A percentile compares a stretch with the other conserved stretches of the same genome.
Evolutionary conservation across 2,113 vertebrate genomes (phyloP).

Genomic region (Galbula dea): DNA sequence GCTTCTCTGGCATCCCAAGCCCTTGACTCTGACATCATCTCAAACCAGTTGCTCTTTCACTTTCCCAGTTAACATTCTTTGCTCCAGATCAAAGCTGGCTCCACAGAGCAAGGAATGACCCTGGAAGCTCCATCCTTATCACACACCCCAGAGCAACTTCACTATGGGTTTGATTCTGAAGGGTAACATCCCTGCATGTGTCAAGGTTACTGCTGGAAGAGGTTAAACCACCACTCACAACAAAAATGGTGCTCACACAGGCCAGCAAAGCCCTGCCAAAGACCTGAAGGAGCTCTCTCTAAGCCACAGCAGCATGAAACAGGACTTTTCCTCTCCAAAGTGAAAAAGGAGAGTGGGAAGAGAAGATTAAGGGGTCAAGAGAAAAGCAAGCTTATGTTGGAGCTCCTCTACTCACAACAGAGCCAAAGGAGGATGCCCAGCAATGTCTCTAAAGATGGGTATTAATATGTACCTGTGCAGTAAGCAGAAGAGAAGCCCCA

Average conservation of each 20-base stretch:
- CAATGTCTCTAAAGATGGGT: too few relatives aligned
- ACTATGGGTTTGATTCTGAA: not conserved
- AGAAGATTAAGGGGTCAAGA: not conserved
- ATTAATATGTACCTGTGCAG: not conserved
- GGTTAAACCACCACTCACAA: not conserved
- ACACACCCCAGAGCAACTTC: not conserved
- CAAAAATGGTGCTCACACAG: not conserved
- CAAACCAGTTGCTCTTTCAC: not conserved
- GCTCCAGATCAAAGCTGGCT: not conserved
- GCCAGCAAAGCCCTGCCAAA: too few relatives aligned
- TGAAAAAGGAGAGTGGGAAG: not conserved
- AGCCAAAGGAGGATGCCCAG: not conserved
- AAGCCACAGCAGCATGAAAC: not conserved
- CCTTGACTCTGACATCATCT: not conserved
- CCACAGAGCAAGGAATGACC: not conserved
- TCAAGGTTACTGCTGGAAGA: not conserved
- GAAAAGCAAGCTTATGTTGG: not conserved
- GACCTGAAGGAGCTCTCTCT: not conserved
- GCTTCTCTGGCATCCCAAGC: accelerated
- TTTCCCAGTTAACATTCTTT: not conserved
- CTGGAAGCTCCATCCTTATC: not conserved
- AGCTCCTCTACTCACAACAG: not conserved
- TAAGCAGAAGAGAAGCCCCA: not conserved
- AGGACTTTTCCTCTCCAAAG: not conserved
- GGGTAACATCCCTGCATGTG: not conserved